Percentiles rank a stretch among this genome's conserved stretches.
These are phyloP conservation scores for Gnathonemus echidnorhynchus DNA, from an alignment of 2,113 vertebrate genomes.

Conservation along the genomic window DNA sequence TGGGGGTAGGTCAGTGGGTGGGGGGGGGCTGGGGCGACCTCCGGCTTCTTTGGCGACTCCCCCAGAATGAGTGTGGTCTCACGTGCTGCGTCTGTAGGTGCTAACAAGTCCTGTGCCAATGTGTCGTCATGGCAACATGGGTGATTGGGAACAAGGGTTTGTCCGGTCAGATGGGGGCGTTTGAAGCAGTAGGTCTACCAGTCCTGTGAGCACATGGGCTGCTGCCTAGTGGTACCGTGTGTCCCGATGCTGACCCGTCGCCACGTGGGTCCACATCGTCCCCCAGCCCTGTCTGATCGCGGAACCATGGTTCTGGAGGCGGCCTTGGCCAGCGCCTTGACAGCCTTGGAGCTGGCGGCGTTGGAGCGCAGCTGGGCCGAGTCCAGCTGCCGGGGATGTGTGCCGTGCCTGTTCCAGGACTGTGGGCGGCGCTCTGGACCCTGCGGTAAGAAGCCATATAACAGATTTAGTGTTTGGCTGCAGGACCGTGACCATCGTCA, in stretches of 20 bases:
- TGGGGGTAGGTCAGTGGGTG: background rate
- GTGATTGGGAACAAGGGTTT: background rate
- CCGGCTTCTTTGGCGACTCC: background rate
- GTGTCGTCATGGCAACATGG: background rate
- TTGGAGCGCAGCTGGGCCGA: constrained; percentile 55
- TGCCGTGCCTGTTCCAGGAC: constrained; percentile 72
- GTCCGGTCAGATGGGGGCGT: background rate
- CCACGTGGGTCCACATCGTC: background rate
- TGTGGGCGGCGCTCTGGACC: constrained; percentile 56
- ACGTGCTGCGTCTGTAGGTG: background rate
- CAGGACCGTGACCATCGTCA: background rate
- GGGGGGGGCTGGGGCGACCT: background rate
- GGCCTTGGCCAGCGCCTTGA: constrained; percentile 65
- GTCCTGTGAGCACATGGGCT: background rate
- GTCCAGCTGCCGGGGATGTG: constrained; percentile 60
- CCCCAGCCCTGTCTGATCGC: constrained; percentile 68
- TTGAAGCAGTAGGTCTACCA: background rate
- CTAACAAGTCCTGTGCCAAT: background rate
- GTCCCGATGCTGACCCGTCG: background rate
- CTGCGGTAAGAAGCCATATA: constrained; percentile 57
- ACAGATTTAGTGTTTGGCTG: background rate
- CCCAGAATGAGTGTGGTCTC: background rate
- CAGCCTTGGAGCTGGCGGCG: constrained; percentile 60
- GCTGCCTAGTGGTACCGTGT: background rate
- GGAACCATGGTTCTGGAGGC: constrained; percentile 79